A percentile compares a stretch with the other conserved stretches of the same genome.
Conservation (phyloP, 2,113 vertebrate species). For the Smithornis capensis region DNA sequence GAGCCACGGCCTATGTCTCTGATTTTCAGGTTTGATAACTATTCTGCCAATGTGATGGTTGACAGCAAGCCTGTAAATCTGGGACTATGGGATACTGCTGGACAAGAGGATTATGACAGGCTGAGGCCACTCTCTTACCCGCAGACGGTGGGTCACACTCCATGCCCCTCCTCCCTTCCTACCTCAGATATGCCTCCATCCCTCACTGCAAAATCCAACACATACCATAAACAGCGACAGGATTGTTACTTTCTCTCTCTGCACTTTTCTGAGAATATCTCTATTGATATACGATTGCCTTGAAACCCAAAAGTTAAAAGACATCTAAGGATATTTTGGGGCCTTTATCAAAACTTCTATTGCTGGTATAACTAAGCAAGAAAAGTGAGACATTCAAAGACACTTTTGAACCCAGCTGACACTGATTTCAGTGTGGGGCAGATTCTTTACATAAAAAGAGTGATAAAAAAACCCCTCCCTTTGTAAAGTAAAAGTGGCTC, state of each 20-base stretch:
- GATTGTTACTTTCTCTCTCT: neutral
- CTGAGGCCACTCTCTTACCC: constrained; percentile 84
- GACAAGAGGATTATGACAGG: constrained; percentile 90
- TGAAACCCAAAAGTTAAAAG: neutral
- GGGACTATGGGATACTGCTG: constrained; percentile 87
- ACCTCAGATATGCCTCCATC: neutral
- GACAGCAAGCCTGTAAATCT: constrained; percentile 86
- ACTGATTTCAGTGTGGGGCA: neutral
- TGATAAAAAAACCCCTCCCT: neutral
- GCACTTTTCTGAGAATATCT: neutral
- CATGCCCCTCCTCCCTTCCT: neutral
- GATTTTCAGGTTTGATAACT: constrained; percentile 81
- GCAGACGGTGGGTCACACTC: constrained; percentile 72
- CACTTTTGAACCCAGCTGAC: neutral
- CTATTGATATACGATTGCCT: neutral
- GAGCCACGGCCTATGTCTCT: neutral
- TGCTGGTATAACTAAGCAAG: neutral
- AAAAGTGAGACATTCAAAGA: neutral
- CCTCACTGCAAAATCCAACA: neutral
- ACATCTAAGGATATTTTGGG: neutral
- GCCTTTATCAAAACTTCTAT: neutral
- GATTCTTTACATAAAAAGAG: neutral
- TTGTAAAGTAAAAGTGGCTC: neutral
- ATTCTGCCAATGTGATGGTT: constrained; percentile 85
- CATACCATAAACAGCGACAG: neutral